Conservation (phyloP, 2,797 vertebrate genomes). For the Salmo trutta region DNA sequence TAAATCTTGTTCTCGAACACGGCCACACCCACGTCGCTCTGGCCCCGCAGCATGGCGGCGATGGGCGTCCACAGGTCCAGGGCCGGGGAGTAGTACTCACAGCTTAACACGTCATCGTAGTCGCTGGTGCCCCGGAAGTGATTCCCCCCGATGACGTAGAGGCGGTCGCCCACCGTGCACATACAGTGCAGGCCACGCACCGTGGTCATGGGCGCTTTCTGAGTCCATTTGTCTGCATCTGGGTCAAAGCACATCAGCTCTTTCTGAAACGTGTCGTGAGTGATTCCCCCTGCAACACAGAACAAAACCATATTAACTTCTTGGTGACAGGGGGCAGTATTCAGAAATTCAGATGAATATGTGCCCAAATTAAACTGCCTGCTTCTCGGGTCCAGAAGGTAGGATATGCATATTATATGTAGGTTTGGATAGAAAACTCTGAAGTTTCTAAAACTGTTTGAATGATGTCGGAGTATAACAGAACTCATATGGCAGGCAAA, state of each 20-base stretch:
- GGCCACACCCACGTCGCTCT: conserved; percentile 96
- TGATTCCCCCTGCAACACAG: conserved; percentile 87
- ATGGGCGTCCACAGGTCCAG: conserved; percentile 97
- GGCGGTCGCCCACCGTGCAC: conserved; percentile 96
- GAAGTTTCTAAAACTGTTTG: too few relatives aligned
- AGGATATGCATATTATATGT: too few relatives aligned
- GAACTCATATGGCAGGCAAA: too few relatives aligned
- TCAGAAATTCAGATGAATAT: too few relatives aligned
- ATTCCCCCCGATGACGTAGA: conserved; percentile 97
- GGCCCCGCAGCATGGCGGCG: conserved; percentile 94
- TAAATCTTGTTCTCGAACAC: conserved; percentile 98
- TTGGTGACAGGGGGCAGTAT: too few relatives aligned
- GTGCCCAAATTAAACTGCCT: too few relatives aligned
- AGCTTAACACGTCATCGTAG: conserved; percentile 97
- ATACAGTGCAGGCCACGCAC: conserved; percentile 97
- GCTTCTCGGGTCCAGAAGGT: too few relatives aligned
- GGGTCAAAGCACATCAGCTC: conserved; percentile 99
- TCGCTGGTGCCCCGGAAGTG: conserved; percentile 97
- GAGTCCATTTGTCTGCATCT: conserved; percentile 96
- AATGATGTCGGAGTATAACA: too few relatives aligned
- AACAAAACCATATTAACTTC: neutral
- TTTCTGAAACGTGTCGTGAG: conserved; percentile 98
- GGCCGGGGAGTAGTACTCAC: conserved; percentile 96
- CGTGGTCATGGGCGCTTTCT: conserved; percentile 96
- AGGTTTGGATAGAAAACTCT: too few relatives aligned